Base-by-base conservation (phyloP, 2,888 invertebrate species). In the Steromphala cineraria region DNA sequence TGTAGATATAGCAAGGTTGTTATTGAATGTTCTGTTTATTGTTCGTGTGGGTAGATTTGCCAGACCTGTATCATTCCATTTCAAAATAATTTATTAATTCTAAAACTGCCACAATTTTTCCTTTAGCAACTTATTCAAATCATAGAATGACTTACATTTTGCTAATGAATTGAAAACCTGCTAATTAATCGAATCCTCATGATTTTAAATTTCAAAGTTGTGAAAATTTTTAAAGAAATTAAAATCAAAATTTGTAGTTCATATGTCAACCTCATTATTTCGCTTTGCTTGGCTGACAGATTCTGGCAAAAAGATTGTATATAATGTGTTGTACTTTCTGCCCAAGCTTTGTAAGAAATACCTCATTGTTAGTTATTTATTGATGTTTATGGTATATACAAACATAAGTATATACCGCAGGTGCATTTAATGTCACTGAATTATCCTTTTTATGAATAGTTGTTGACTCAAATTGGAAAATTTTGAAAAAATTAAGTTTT, bases 361-460 rank as follows among this genome's bases (percentile, higher is more conserved):
- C 71, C 71, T 71, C 71, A 62, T 31, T 71, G 36, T 36, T 71
- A 71, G 71, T 36, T 71, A 71, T 71, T 71, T 71, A 71, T 71
- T 71, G 71, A 71, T 71, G 71, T 71, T 71, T 71, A 71, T 40
- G 71, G 71, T 71, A 71, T 71, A 71, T 31, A n/a, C 36, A 17
- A 40, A 71, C n/a, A 46, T 46, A 46, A 46, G 46, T 46, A 46
- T 46, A 46, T 71, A 71, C 71, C 40, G n/a, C 40, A 36, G 71
- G 71, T 71, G 71, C 71, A 71, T 71, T 71, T 71, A 71, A 71
- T 71, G 71, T 71, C 71, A 71, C 71, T 71, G 71, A 15, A 46
- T 46, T 46, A 46, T 46, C 46, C 46, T 46, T 46, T 46, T 46
- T 46, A 46, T 46, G 46, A 46, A 46, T 46, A 46, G 46, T 46